These are phyloP conservation scores for Phrynocephalus forsythii DNA, from an alignment of 2,797 vertebrate genomes.

Conservation along the genomic window DNA sequence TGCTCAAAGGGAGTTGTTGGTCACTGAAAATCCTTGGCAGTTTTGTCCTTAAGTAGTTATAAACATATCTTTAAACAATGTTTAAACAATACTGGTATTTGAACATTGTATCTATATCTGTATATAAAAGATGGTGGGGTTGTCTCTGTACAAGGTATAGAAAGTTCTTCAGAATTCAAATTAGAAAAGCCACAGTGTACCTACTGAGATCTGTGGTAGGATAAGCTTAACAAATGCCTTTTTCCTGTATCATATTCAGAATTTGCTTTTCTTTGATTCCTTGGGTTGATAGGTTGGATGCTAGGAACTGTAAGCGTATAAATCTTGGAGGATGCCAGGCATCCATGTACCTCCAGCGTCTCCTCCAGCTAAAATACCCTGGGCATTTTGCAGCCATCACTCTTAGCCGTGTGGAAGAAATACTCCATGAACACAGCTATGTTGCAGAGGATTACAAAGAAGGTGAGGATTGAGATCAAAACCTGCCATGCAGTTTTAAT, in stretches of 20 bases:
- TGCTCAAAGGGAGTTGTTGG: too few species aligned
- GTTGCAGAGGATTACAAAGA: conserved; percentile 88
- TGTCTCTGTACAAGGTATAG: neutral
- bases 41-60: too few species aligned
- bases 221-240: neutral
- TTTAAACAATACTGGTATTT: neutral
- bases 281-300: conserved; percentile 84
- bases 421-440: conserved; percentile 94
- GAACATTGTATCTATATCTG: neutral
- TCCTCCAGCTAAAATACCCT: conserved; percentile 96
- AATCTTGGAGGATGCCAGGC: conserved; percentile 95
- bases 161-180: neutral
- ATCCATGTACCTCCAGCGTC: conserved; percentile 91
- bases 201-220: neutral
- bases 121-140: neutral
- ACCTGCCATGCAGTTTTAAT: rapidly evolving
- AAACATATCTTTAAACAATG: too few species aligned
- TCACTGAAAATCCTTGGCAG: neutral
- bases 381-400: conserved; percentile 92
- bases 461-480: conserved; percentile 74
- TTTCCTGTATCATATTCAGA: rapidly evolving
- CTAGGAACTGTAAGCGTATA: conserved; percentile 91
- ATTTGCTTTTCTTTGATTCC: conserved; percentile 35
- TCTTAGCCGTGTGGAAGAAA: conserved; percentile 96
- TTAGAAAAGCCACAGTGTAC: neutral